Evolutionary conservation across 2,888 invertebrate species (phyloP), one percentile per base, ranked within the genome.

Genomic region (Ectropis crepuscularia): DNA sequence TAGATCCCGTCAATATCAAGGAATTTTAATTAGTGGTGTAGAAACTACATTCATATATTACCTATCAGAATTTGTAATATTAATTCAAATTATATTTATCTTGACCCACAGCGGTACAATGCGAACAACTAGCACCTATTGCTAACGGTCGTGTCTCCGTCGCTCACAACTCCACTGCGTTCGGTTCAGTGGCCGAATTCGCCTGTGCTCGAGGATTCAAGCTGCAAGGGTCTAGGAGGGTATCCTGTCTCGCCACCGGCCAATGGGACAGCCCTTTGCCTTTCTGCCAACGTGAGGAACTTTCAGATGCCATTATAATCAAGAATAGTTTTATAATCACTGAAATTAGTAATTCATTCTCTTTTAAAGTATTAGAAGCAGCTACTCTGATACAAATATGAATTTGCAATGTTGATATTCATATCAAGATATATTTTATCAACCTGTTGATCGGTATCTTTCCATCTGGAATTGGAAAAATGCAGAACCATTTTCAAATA

Each of bases 181-280:
- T 94, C 74, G 97, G 97, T 46, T 94, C 97, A 0, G 92, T 95
- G 46, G 95, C 97, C 0, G 96, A 96, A 77, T 97, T 97, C 80
- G 92, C 93, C 6, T 98, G 98, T 79, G 94, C 94, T 1, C 88
- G 94, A 11, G 96, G 96, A 0, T 96, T 94, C 83, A 93, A 91
- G 65, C 87, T 98, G 59, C 91, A 94, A 28, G 98, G 98, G 28
- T 91, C 95, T 0, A 91, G 93, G 11, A 90, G 94, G 53, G 91
- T 97, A 41, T 93, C 94, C 36, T 98, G 98, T 74, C 90, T 96
- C 57, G 94, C 95, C 9, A 95, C 94, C 53, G 98, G 98, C 0
- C 94, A 95, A 64, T 98, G 97, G 94, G 97, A 98, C 80, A 94
- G 95, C 57, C 90, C 94, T 0, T 90, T 96, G 51, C 98, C 98